phyloP scores from a whole-genome alignment of 2,888 invertebrate genomes.

The Pycnomerus fuliginosus region DNA sequence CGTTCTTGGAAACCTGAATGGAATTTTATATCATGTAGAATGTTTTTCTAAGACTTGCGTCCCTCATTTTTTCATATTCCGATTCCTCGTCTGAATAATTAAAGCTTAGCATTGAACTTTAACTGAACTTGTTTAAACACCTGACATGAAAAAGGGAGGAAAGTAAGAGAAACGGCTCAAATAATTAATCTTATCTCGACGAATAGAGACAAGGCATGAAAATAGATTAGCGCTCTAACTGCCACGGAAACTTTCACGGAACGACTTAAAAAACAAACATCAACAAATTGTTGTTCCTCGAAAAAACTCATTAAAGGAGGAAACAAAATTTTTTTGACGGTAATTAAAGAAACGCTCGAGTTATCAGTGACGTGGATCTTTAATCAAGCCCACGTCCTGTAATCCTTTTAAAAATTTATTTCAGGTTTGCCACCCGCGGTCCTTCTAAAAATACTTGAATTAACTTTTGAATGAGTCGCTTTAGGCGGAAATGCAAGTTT shows the following conservation, averaged over 20 bases:
- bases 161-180: constrained; percentile 15
- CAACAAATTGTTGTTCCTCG: constrained; percentile 17
- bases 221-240: constrained; percentile 21
- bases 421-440: too few species aligned
- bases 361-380: too few species aligned
- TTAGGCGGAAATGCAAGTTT: too few species aligned
- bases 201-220: constrained; percentile 18
- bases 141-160: constrained; percentile 12
- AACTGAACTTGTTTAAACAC: constrained; percentile 12
- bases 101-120: constrained; percentile 14
- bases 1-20: constrained; percentile 36
- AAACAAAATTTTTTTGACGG: too few species aligned
- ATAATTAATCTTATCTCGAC: constrained; percentile 19
- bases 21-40: constrained; percentile 40
- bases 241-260: constrained; percentile 15
- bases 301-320: too few species aligned
- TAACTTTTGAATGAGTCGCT: too few species aligned
- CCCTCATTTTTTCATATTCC: too few species aligned
- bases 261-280: constrained; percentile 17
- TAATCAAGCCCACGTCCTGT: too few species aligned
- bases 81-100: too few species aligned
- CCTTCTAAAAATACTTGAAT: too few species aligned
- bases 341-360: too few species aligned
- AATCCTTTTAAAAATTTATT: too few species aligned
- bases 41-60: constrained; percentile 36